These are phyloP conservation scores for Mechanitis mazaeus DNA, from an alignment of 2,888 invertebrate genomes.

Conservation along the genomic window DNA sequence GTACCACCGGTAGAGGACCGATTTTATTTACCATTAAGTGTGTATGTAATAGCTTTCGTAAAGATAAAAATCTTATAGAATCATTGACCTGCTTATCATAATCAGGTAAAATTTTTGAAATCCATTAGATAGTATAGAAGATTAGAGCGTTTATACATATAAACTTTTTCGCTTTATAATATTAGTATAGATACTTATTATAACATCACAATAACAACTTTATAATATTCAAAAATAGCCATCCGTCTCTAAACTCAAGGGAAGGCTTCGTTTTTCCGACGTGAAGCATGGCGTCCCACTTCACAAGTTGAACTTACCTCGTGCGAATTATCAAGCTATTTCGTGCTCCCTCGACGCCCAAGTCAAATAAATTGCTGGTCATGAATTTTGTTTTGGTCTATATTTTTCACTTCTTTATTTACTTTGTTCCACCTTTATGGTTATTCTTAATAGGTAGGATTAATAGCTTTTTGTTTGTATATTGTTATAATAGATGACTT, in stretches of 20 bases:
- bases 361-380: constrained; percentile 23
- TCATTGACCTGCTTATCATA: too few relatives aligned
- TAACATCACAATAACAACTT: neutral
- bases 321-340: constrained; percentile 24
- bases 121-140: too few relatives aligned
- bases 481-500: neutral
- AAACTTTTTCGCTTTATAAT: too few relatives aligned
- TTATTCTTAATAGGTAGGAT: constrained; percentile 8
- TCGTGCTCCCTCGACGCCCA: constrained; percentile 20
- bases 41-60: too few relatives aligned
- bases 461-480: constrained; percentile 1
- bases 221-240: constrained; percentile 10
- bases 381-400: constrained; percentile 21
- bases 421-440: constrained; percentile 12
- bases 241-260: constrained; percentile 9
- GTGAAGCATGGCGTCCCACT: constrained; percentile 19
- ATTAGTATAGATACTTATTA: neutral
- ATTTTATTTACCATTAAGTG: too few relatives aligned
- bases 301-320: constrained; percentile 18
- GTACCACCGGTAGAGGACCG: too few relatives aligned
- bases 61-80: too few relatives aligned
- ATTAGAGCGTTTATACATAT: too few relatives aligned
- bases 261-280: constrained; percentile 12
- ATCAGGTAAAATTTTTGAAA: too few relatives aligned
- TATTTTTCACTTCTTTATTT: constrained; percentile 15